phyloP scores from a whole-genome alignment of 2,797 vertebrate species.

The Kryptopterus vitreolus region DNA sequence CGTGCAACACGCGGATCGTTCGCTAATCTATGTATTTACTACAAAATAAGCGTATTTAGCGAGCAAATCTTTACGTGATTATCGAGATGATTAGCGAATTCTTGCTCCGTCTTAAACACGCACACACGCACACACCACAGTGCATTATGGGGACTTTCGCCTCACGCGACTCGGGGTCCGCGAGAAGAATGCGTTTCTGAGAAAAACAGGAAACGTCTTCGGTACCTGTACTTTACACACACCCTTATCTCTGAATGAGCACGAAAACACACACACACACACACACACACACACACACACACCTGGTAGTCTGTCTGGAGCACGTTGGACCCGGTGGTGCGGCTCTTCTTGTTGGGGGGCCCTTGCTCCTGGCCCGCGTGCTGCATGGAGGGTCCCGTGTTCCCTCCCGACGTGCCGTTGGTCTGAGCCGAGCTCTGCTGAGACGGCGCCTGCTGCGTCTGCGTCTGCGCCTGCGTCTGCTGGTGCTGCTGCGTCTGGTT shows the following conservation, averaged over 20 bases:
- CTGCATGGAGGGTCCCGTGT: constrained; percentile 75
- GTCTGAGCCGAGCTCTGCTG: constrained; percentile 89
- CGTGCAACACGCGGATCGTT: background rate
- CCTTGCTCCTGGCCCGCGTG: constrained; percentile 85
- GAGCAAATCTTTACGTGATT: background rate
- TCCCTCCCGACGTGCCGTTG: constrained; percentile 81
- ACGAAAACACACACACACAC: background rate
- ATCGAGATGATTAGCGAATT: background rate
- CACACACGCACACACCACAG: background rate
- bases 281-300: background rate
- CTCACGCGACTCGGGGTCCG: too few species aligned
- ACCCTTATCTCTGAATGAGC: too few species aligned
- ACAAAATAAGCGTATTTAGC: background rate
- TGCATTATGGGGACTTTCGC: too few species aligned
- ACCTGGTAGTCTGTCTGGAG: constrained; percentile 97
- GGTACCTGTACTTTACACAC: too few species aligned
- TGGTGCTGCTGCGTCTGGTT: constrained; percentile 83
- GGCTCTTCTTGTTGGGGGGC: constrained; percentile 93
- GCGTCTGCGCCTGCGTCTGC: constrained; percentile 70
- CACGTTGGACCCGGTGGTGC: constrained; percentile 86
- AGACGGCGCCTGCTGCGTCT: constrained; percentile 76
- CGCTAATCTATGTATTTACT: constrained; percentile 18
- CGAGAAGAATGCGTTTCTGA: too few species aligned
- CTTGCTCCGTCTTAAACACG: background rate
- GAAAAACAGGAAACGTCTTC: too few species aligned